Evolutionary conservation across 2,888 invertebrate genomes (phyloP).

Genomic region (Agrotis clavis): DNA sequence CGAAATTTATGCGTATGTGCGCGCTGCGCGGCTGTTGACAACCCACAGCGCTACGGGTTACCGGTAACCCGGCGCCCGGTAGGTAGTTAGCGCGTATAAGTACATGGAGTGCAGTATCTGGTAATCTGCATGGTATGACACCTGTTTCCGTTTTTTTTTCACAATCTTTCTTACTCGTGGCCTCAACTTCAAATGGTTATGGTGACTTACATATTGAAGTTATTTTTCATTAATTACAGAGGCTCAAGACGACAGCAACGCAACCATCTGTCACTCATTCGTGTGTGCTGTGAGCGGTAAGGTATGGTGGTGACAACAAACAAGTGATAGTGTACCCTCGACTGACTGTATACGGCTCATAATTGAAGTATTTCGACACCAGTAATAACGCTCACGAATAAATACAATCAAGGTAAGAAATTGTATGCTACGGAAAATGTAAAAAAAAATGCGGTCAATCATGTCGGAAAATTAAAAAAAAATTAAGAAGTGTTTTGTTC

Average conservation of each 20-base stretch:
- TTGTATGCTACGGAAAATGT: constrained; percentile 20
- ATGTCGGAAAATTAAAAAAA: constrained; percentile 41
- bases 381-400: constrained; percentile 31
- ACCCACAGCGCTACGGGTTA: no score
- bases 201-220: constrained; percentile 8
- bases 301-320: constrained; percentile 75
- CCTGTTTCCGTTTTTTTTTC: no score
- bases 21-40: no score
- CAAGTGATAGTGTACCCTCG: constrained; percentile 42
- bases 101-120: no score
- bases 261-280: constrained; percentile 76
- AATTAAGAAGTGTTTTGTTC: constrained; percentile 20
- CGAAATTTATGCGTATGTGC: no score
- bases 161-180: neutral
- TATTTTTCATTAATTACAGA: constrained; percentile 67
- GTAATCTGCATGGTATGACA: no score
- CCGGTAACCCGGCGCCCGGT: no score
- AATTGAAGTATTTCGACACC: constrained; percentile 16
- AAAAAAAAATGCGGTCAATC: neutral
- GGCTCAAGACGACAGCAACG: constrained; percentile 64
- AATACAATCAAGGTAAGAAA: constrained; percentile 38
- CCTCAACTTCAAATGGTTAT: neutral
- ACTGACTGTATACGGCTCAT: constrained; percentile 26
- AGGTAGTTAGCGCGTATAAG: no score
- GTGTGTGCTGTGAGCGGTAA: constrained; percentile 76